Base-by-base conservation (phyloP, 2,888 invertebrate genomes). In the Elmis aenea region DNA sequence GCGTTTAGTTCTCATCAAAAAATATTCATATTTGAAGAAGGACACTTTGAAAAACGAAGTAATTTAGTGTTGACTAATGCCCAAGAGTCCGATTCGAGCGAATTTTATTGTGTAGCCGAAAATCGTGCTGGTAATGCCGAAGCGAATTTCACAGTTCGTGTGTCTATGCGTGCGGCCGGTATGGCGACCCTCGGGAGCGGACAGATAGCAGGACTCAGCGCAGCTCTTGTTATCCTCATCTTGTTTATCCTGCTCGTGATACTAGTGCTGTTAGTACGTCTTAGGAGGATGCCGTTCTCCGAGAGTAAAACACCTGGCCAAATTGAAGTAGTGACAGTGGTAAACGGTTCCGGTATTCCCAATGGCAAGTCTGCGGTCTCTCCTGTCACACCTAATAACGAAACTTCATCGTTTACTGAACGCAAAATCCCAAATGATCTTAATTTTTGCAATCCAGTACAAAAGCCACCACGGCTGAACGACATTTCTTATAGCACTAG, bases 31-130 rank as follows among this genome's bases (percentile, higher is more conserved):
- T 80, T 73, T 55, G 90, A 90, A 68, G 81, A 82, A 44, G 86
- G 86, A 0, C 77, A 79, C 27, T 77, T 80, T 38, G 83, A 84
- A 57, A 88, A 86, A 67, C 77, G 77, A 47, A 89, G 88, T 40
- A 77, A 77, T 4, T 71, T 92, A 40, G 75, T 86, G 35, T 69
- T 91, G 24, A 86, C 85, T 16, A 88, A 89, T 61, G 85, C 86
- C 11, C 86, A 87, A 67, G 86, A 87, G 64, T 75, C 83, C 2
- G 88, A 88, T 61, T 82, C 85, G 1, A 83, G 82, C 37, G 88
- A 87, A 56, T 89, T 91, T 68, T 86, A 86, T 63, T 92, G 92
- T 66, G 83, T 89, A 1, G 91, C 91, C 5, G 89, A 90, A 66
- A 93, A 92, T 67, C 81, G 84, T 42, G 92, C 88, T 2, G 92